Conservation (phyloP, 2,113 vertebrate species). For the Lepidothrix coronata region DNA sequence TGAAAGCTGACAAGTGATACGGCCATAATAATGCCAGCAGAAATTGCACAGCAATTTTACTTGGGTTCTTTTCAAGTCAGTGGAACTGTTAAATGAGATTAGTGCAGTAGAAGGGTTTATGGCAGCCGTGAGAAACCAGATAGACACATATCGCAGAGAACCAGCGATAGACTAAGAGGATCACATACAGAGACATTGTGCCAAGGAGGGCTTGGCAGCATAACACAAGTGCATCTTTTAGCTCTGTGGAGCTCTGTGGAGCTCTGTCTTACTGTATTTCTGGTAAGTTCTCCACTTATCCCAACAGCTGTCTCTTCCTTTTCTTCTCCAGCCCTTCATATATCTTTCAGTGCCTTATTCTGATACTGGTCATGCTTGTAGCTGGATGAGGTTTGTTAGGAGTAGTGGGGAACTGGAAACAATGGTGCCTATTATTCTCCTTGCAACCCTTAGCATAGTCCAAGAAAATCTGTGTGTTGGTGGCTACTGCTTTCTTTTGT, state of each 20-base stretch:
- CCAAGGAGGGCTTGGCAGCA: conserved; percentile 36
- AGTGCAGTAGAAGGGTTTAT: conserved; percentile 41
- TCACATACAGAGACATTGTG: conserved; percentile 22
- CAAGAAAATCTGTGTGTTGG: neutral
- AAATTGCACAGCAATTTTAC: conserved; percentile 55
- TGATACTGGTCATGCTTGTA: neutral
- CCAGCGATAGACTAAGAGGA: conserved; percentile 38
- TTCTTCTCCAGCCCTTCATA: neutral
- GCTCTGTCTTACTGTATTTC: neutral
- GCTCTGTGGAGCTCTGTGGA: conserved; percentile 4
- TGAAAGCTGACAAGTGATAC: conserved; percentile 47
- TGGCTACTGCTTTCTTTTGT: neutral
- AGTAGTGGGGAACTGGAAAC: neutral
- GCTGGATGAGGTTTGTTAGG: neutral
- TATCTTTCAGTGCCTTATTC: neutral
- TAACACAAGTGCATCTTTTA: conserved; percentile 7
- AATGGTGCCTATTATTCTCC: neutral
- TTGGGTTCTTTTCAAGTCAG: conserved; percentile 51
- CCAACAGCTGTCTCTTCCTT: conserved; percentile 18
- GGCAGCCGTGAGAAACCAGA: conserved; percentile 53
- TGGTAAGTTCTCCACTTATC: neutral
- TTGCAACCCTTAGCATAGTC: neutral
- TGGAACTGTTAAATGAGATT: conserved; percentile 67
- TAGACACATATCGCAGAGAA: conserved; percentile 53
- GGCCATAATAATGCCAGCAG: conserved; percentile 43